phyloP scores from a whole-genome alignment of 2,797 vertebrate genomes.

The Lerista edwardsae region DNA sequence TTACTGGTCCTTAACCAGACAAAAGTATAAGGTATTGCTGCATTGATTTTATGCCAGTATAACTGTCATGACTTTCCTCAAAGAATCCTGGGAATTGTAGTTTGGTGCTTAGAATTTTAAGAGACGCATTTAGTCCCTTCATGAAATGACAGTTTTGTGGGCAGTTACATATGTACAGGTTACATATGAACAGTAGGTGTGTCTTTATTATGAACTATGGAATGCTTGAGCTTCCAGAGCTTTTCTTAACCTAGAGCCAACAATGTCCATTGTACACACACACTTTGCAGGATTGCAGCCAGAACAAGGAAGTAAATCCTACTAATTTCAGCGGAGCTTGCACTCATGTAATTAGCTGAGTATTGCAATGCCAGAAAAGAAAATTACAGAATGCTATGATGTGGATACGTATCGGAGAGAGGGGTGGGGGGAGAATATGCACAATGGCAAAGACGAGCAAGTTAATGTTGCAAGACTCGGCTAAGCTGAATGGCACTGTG shows the following conservation, averaged over 20 bases:
- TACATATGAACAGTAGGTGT: not conserved
- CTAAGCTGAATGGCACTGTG: conserved; percentile 23
- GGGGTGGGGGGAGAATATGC: not conserved
- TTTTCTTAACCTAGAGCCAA: not conserved
- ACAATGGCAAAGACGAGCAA: conserved; percentile 17
- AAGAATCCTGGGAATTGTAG: not conserved
- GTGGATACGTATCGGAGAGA: fast-evolving
- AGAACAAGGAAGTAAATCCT: not conserved
- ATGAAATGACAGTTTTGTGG: not conserved
- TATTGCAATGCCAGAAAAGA: not conserved
- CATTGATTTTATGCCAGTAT: not conserved
- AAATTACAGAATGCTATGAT: not conserved
- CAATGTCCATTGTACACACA: not conserved
- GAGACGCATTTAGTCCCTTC: not conserved
- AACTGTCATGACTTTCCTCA: not conserved
- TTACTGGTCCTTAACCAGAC: too few relatives aligned
- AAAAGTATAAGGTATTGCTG: not conserved
- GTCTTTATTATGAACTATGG: not conserved
- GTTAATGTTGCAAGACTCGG: conserved; percentile 23
- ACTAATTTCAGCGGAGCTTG: not conserved
- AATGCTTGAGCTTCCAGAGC: not conserved
- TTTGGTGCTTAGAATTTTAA: not conserved
- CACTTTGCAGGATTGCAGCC: not conserved
- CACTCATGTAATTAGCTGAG: not conserved
- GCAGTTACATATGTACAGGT: not conserved